These are phyloP conservation scores for Antechinus stuartii DNA, from an alignment of 2,113 vertebrate genomes.

Conservation along the genomic window DNA sequence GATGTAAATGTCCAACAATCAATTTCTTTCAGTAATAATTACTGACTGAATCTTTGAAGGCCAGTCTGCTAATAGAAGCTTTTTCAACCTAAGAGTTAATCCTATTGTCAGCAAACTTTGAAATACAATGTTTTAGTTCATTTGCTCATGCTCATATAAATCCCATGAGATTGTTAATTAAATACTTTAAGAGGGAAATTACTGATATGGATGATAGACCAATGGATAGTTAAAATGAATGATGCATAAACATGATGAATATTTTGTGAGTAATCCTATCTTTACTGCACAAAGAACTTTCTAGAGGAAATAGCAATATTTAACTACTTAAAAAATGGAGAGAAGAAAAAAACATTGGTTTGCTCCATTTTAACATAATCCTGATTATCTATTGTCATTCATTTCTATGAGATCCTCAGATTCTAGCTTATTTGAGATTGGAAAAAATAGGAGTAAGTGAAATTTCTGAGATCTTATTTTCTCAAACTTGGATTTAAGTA, in stretches of 20 bases:
- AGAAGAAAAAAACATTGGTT: neutral
- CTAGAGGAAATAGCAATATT: neutral
- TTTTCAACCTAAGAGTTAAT: constrained; percentile 2
- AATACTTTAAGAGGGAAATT: neutral
- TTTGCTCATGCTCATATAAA: constrained; percentile 7
- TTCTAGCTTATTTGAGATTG: constrained; percentile 1
- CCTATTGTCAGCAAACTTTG: neutral
- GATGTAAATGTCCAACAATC: neutral
- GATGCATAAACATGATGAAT: constrained; percentile 3
- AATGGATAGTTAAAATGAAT: neutral
- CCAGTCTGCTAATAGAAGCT: neutral
- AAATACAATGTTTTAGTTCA: neutral
- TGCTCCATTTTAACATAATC: neutral
- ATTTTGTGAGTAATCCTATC: constrained; percentile 9
- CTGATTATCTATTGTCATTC: constrained; percentile 6
- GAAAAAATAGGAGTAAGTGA: constrained; percentile 33
- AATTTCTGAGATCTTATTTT: neutral
- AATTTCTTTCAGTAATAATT: neutral
- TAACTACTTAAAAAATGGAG: neutral
- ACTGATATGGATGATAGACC: neutral
- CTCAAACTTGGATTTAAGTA: constrained; percentile 49
- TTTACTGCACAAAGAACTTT: neutral
- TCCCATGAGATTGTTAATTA: constrained; percentile 3
- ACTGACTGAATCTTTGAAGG: neutral
- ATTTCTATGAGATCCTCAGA: neutral